Evolutionary conservation across 2,113 vertebrate species (phyloP), one percentile per base, ranked within the genome.

Genomic region (Columba janthina): DNA sequence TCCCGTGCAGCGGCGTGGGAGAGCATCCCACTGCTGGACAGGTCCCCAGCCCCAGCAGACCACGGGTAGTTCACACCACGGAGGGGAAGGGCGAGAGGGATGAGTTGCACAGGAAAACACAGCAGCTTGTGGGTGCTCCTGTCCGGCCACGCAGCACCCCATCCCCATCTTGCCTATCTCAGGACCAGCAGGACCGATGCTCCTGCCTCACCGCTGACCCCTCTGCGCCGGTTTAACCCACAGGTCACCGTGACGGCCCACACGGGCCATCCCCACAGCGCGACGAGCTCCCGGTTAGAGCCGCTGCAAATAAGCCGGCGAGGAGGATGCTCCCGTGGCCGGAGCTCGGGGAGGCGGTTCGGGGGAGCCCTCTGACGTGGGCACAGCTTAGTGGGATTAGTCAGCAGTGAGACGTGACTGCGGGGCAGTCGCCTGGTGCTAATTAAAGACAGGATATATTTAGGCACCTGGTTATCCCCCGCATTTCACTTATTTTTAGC

Each of bases 401-500:
- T 0, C 22, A 65, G 66, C 81, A 20, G 90, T 53, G 11, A 67
- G 95, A 97, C 94, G 88, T 95, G 96, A 83, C 88, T 70, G 81
- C 7, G 2, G 57, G 90, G 92, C 95, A 5, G 83, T 90, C 72
- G 69, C 88, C 79, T 7, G 72, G 31, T 19, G 85, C 94, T 97
- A 88, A 95, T 94, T 93, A 83, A 65, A 74, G 95, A 25, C n/a
- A 66, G 79, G 88, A 75, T 88, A 80, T 90, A 86, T 95, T 93
- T 96, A 91, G 96, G 79, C 26, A 11, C 67, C 9, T 4, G 34
- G 64, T 92, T 93, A 95, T 90, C 90, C 94, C 72, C 72, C 36
- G 58, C 32, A 0, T 70, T 76, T 77, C 13, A 0, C 88, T 72
- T 91, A 84, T 87, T 87, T 96, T 88, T 85, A 91, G 91, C 65